Percentiles rank a stretch among this genome's conserved stretches.
Evolutionary conservation across 2,113 vertebrate genomes (phyloP).

Genomic region (Hiodon alosoides): DNA sequence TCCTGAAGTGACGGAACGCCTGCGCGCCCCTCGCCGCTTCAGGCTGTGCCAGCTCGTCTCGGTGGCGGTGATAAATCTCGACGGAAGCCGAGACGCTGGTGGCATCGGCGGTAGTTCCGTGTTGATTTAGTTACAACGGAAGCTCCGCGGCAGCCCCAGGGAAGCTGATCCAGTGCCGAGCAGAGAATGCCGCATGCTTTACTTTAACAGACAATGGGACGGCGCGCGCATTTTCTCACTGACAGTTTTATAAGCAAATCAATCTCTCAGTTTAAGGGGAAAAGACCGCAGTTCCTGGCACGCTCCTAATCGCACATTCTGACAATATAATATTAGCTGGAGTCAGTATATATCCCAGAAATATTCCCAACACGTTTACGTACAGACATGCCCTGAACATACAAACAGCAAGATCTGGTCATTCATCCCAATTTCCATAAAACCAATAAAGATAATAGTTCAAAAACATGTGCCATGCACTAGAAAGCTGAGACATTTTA

Average conservation of each 20-base stretch:
- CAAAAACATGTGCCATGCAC: not conserved
- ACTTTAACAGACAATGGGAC: not conserved
- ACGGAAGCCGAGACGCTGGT: not conserved
- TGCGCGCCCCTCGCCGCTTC: too few species aligned
- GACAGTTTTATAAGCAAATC: not conserved
- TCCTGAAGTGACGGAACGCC: not conserved
- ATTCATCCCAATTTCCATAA: too few species aligned
- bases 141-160: not conserved
- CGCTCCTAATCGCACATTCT: constrained; percentile 1
- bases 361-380: not conserved
- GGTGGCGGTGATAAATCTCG: too few species aligned
- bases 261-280: constrained; percentile 1
- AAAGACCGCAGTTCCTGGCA: not conserved
- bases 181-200: not conserved
- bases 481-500: not conserved
- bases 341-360: not conserved
- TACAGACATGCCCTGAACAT: too few species aligned
- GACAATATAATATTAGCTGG: not conserved
- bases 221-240: not conserved
- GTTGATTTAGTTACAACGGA: not conserved
- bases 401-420: too few species aligned
- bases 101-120: not conserved
- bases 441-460: too few species aligned
- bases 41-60: too few species aligned
- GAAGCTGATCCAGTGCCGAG: not conserved